phyloP scores from a whole-genome alignment of 2,113 vertebrate genomes.

The Aspidoscelis tigris region DNA sequence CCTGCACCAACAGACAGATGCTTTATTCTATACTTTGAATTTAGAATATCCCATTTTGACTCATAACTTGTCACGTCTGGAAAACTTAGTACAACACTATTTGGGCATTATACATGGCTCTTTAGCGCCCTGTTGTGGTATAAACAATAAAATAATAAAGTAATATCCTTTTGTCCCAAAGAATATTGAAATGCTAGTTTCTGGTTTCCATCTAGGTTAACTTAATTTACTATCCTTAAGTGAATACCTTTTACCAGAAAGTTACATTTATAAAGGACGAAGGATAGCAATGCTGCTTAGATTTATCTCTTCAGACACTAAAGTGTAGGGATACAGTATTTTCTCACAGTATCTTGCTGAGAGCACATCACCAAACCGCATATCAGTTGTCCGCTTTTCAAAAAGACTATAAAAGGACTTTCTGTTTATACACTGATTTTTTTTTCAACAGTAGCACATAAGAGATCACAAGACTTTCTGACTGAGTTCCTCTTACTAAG shows the following conservation, averaged over 20 bases:
- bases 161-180: constrained; percentile 53
- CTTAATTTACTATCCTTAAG: constrained; percentile 65
- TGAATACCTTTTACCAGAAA: constrained; percentile 66
- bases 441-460: constrained; percentile 40
- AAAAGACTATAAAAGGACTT: constrained; percentile 55
- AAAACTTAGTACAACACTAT: constrained; percentile 26
- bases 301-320: constrained; percentile 55
- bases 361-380: background rate
- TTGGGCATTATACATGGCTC: constrained; percentile 11
- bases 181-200: constrained; percentile 63
- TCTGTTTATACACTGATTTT: constrained; percentile 58
- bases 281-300: constrained; percentile 60
- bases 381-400: constrained; percentile 49
- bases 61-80: too few relatives aligned
- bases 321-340: constrained; percentile 56
- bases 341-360: constrained; percentile 51
- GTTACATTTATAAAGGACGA: constrained; percentile 67
- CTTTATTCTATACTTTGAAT: too few relatives aligned
- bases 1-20: too few relatives aligned
- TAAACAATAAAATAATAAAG: constrained; percentile 41
- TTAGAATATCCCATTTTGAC: too few relatives aligned
- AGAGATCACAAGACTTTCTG: constrained; percentile 38
- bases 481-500: constrained; percentile 32
- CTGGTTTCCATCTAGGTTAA: constrained; percentile 67
- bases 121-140: constrained; percentile 35